Percentiles rank a stretch among this genome's conserved stretches.
Evolutionary conservation across 1,140 invertebrate genomes (phyloP).

Genomic region (Pteromalus puparum): DNA sequence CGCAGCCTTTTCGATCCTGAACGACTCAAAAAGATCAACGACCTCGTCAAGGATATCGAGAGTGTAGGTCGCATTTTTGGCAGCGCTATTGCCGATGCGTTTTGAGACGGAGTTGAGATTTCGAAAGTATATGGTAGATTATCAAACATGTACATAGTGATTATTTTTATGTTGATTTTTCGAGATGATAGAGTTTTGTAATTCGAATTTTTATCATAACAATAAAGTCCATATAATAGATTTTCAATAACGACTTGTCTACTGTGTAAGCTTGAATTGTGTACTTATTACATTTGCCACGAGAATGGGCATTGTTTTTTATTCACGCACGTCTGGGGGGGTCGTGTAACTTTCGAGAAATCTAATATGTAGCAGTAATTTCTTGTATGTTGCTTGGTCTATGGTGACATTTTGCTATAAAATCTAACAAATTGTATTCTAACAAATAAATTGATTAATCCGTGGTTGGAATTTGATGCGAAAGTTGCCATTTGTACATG

Average conservation of each 20-base stretch:
- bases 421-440: background rate
- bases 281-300: background rate
- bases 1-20: background rate
- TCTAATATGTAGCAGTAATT: background rate
- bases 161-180: background rate
- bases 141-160: conserved; percentile 18
- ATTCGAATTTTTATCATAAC: background rate
- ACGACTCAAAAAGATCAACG: conserved; percentile 22
- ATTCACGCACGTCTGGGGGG: background rate
- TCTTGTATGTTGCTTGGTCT: too few relatives aligned
- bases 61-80: conserved; percentile 40
- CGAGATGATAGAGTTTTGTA: background rate
- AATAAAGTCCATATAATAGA: background rate
- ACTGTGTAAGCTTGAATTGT: background rate
- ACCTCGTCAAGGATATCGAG: conserved; percentile 44
- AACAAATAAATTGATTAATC: background rate
- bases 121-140: background rate
- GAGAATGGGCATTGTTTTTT: background rate
- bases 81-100: conserved; percentile 1
- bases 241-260: background rate
- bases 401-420: too few relatives aligned
- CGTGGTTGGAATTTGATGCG: background rate
- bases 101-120: background rate
- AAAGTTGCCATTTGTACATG: background rate
- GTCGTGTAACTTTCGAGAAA: background rate